These are phyloP conservation scores for Steinernema hermaphroditum DNA, from an alignment of 2,888 invertebrate species.

Conservation along the genomic window DNA sequence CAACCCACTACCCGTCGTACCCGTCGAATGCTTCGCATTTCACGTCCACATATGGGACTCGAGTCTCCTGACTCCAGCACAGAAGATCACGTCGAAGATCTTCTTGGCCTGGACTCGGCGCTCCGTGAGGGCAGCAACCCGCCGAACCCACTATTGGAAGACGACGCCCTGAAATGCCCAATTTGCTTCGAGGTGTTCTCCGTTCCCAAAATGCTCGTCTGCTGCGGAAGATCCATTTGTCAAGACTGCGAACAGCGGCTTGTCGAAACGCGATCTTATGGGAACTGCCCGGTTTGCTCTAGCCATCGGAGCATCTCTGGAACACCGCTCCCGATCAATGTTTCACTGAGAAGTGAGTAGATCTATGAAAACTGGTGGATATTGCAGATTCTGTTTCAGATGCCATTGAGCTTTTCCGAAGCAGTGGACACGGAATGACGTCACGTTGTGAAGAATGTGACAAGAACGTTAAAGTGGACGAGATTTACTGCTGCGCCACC, in stretches of 20 bases:
- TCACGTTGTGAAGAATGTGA: slow-evolving; percentile 8
- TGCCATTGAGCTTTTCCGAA: slow-evolving; percentile 17
- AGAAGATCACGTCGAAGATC: background rate
- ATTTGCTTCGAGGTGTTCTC: too few species aligned
- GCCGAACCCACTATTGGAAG: too few species aligned
- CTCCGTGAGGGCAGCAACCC: background rate
- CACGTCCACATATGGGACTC: background rate
- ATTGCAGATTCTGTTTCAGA: background rate
- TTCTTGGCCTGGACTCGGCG: background rate
- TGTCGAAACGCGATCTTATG: background rate
- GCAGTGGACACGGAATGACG: background rate
- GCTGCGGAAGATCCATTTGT: too few species aligned
- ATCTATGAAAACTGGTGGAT: background rate
- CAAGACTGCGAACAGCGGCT: too few species aligned
- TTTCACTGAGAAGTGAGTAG: background rate
- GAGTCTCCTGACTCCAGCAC: background rate
- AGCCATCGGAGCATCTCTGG: background rate
- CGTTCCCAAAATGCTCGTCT: too few species aligned
- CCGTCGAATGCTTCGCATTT: slow-evolving; percentile 10
- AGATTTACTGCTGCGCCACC: slow-evolving; percentile 11
- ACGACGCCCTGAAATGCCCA: too few species aligned
- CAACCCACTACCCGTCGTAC: background rate
- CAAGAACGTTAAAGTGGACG: background rate
- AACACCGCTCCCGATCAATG: slow-evolving; percentile 6
- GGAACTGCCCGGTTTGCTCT: slow-evolving; percentile 5